These are phyloP conservation scores for Agrypnus murinus DNA, from an alignment of 2,888 invertebrate genomes.

Conservation along the genomic window DNA sequence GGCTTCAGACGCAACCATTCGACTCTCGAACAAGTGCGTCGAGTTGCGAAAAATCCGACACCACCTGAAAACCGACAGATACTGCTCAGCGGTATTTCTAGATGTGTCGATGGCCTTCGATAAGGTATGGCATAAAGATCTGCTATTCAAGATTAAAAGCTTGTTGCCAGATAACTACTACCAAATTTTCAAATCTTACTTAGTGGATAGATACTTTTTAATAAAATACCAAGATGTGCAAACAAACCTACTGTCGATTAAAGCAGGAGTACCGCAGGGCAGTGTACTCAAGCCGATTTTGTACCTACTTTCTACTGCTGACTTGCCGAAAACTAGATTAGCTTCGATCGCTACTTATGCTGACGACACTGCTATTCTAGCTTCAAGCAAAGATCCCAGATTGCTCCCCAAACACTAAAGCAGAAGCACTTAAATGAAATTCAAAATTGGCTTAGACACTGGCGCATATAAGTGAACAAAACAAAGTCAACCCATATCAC, in stretches of 20 bases:
- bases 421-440: too few relatives aligned
- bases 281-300: not conserved
- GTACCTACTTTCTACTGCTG: not conserved
- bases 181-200: not conserved
- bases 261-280: not conserved
- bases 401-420: conserved; percentile 4
- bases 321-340: conserved; percentile 7
- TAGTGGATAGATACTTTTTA: not conserved
- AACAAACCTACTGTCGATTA: not conserved
- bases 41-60: too few relatives aligned
- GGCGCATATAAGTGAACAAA: conserved; percentile 9
- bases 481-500: too few relatives aligned
- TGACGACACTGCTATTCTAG: too few relatives aligned
- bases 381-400: too few relatives aligned
- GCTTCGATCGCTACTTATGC: conserved; percentile 21
- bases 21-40: too few relatives aligned
- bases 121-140: too few relatives aligned
- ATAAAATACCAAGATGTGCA: not conserved
- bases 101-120: too few relatives aligned
- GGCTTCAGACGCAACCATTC: too few relatives aligned
- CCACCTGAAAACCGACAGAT: too few relatives aligned
- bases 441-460: too few relatives aligned
- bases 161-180: conserved; percentile 1
- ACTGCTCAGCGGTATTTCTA: too few relatives aligned
- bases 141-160: conserved; percentile 10